Evolutionary conservation across 2,113 vertebrate species (phyloP).

Genomic region (Tychaedon coryphoeus): DNA sequence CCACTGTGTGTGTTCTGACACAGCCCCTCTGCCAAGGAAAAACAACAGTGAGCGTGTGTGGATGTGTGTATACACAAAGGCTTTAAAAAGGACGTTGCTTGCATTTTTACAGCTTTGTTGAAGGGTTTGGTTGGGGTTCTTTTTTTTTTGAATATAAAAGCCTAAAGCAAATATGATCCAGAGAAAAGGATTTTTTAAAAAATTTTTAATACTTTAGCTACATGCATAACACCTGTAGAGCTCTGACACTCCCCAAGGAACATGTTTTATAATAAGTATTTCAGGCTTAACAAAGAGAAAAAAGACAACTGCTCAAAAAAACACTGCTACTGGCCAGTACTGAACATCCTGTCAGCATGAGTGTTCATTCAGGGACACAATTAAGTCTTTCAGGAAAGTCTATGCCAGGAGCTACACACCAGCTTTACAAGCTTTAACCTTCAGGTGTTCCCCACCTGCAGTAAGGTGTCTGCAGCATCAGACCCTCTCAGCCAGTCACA

Average conservation of each 20-base stretch:
- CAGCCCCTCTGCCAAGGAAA: not conserved
- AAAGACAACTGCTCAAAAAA: not conserved
- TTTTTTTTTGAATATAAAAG: not conserved
- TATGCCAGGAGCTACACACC: rapidly evolving
- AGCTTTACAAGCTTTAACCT: not conserved
- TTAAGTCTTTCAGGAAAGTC: not conserved
- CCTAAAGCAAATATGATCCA: conserved; percentile 12
- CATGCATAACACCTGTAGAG: not conserved
- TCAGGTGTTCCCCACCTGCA: not conserved
- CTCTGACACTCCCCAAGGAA: not conserved
- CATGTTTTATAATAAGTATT: not conserved
- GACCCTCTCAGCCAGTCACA: not conserved
- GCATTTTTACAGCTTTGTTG: conserved; percentile 3
- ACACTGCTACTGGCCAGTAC: not conserved
- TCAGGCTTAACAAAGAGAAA: not conserved
- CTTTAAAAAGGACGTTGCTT: not conserved
- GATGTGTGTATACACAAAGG: not conserved
- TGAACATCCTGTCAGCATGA: not conserved
- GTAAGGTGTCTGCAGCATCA: not conserved
- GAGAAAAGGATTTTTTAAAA: not conserved
- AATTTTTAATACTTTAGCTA: not conserved
- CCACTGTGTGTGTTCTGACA: conserved; percentile 26
- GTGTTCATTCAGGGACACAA: not conserved
- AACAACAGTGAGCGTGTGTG: not conserved
- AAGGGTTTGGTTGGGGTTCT: not conserved